phyloP scores from a whole-genome alignment of 2,888 invertebrate genomes.

The Scaptomyza parva region DNA sequence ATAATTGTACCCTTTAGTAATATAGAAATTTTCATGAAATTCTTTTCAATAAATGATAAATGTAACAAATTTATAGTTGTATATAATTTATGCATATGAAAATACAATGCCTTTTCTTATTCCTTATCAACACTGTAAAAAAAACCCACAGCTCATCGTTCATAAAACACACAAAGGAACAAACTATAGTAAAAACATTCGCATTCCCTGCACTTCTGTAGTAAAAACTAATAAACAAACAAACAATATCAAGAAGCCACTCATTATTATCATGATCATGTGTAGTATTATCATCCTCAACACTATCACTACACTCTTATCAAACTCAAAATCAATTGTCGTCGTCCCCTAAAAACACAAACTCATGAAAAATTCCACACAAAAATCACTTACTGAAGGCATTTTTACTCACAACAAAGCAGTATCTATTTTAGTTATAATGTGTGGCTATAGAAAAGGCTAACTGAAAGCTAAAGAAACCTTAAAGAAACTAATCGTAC shows the following conservation, averaged over 20 bases:
- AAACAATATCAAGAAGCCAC: slow-evolving; percentile 15
- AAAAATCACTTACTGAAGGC: slow-evolving; percentile 35
- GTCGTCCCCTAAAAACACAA: background rate
- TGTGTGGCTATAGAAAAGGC: slow-evolving; percentile 3
- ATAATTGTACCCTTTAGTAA: background rate
- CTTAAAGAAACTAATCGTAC: background rate
- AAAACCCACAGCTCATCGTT: slow-evolving; percentile 28
- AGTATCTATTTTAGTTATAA: slow-evolving; percentile 35
- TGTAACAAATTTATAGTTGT: slow-evolving; percentile 17
- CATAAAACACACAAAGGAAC: background rate
- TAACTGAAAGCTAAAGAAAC: background rate
- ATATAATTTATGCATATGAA: slow-evolving; percentile 18
- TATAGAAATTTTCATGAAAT: slow-evolving; percentile 5
- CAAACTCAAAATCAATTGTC: background rate
- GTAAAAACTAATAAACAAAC: slow-evolving; percentile 2
- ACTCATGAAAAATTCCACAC: background rate
- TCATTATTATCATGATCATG: slow-evolving; percentile 28
- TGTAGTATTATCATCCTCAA: slow-evolving; percentile 1
- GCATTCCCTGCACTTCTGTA: background rate
- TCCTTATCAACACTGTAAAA: slow-evolving; percentile 51
- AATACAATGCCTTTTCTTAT: slow-evolving; percentile 73
- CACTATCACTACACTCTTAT: slow-evolving; percentile 7
- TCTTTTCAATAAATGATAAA: background rate
- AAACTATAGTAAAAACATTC: slow-evolving; percentile 2
- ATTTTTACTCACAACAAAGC: slow-evolving; percentile 43